These are phyloP conservation scores for Allygus modestus DNA, from an alignment of 2,888 invertebrate genomes.

Conservation along the genomic window DNA sequence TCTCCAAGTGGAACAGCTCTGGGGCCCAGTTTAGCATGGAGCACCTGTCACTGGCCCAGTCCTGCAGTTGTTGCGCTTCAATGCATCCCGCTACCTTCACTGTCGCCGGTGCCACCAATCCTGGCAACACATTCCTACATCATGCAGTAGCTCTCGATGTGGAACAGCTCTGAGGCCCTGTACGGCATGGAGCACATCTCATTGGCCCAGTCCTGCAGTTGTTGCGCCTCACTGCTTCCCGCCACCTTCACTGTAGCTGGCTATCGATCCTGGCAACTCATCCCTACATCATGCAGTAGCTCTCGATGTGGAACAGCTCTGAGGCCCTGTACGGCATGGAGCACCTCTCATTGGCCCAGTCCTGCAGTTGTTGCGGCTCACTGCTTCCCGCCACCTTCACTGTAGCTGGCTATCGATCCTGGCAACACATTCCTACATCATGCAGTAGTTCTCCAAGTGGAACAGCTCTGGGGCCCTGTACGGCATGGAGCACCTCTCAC, in stretches of 20 bases:
- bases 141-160: constrained; percentile 84
- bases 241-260: constrained; percentile 82
- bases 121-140: constrained; percentile 72
- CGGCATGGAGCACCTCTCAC: constrained; percentile 91
- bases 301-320: constrained; percentile 91
- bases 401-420: constrained; percentile 83
- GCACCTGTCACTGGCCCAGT: constrained; percentile 89
- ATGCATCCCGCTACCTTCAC: constrained; percentile 82
- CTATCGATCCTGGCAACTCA: constrained; percentile 78
- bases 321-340: constrained; percentile 94
- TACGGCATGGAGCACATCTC: constrained; percentile 94
- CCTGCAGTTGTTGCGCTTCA: constrained; percentile 85
- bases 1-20: constrained; percentile 91
- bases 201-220: constrained; percentile 87
- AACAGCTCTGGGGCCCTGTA: constrained; percentile 94
- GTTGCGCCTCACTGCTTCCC: constrained; percentile 83
- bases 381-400: constrained; percentile 82
- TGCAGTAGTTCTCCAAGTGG: constrained; percentile 84
- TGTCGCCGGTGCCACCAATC: constrained; percentile 82
- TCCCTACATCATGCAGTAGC: constrained; percentile 75
- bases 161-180: constrained; percentile 92
- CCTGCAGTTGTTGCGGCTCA: constrained; percentile 85
- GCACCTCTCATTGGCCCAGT: constrained; percentile 89
- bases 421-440: constrained; percentile 28
- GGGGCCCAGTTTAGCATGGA: constrained; percentile 94